phyloP scores from a whole-genome alignment of 2,797 vertebrate genomes.

The Pipistrellus kuhlii region DNA sequence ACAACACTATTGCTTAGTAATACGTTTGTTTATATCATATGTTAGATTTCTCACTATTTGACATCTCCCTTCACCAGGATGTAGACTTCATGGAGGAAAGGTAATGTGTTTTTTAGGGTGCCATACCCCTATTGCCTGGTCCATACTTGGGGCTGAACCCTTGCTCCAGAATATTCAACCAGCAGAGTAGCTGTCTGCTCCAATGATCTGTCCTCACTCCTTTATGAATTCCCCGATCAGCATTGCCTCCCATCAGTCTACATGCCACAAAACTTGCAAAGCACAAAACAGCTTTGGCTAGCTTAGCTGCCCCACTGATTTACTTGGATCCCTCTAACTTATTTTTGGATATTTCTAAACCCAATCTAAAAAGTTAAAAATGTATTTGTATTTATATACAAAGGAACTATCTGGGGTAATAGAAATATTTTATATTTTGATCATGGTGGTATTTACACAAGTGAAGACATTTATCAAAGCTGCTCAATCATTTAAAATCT shows the following conservation, averaged over 20 bases:
- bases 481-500: constrained; percentile 24
- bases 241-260: neutral
- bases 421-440: constrained; percentile 45
- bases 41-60: neutral
- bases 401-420: neutral
- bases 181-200: neutral
- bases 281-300: neutral
- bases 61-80: neutral
- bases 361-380: constrained; percentile 53
- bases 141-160: neutral
- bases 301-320: neutral
- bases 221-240: neutral
- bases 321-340: neutral
- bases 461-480: constrained; percentile 22
- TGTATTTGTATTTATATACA: neutral
- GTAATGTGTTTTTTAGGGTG: neutral
- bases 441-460: neutral
- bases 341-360: constrained; percentile 35
- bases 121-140: neutral
- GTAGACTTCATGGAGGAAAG: neutral
- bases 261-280: neutral
- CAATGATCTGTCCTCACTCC: neutral
- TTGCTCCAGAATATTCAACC: neutral
- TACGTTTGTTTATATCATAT: neutral
- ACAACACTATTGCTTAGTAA: neutral